These are phyloP conservation scores for Dendrocopos noguchii DNA, from an alignment of 2,113 vertebrate genomes.

Conservation along the genomic window DNA sequence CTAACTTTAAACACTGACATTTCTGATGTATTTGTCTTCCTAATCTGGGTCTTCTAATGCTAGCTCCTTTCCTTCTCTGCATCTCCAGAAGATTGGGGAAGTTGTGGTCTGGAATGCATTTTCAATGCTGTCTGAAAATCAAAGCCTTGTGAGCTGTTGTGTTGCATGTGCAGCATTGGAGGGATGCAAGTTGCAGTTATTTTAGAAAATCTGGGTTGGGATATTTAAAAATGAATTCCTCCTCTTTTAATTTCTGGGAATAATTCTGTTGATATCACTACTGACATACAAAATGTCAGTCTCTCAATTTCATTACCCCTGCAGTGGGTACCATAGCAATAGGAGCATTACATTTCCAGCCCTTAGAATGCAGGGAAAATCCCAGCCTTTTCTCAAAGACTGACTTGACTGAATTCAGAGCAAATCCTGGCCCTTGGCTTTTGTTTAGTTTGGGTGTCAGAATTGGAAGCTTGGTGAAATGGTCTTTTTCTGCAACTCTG, in stretches of 20 bases:
- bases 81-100: neutral
- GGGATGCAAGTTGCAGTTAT: neutral
- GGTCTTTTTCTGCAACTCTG: neutral
- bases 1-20: neutral
- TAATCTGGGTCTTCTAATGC: neutral
- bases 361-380: neutral
- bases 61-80: neutral
- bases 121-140: neutral
- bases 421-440: neutral
- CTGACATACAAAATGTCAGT: neutral
- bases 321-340: neutral
- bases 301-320: neutral
- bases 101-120: too few species aligned
- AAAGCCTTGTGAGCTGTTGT: neutral
- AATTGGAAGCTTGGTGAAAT: neutral
- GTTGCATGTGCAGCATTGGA: neutral
- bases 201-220: neutral
- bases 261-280: neutral
- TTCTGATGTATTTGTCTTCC: neutral
- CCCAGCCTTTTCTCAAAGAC: neutral
- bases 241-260: neutral
- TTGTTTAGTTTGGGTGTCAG: neutral
- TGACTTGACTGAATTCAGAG: neutral
- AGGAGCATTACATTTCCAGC: neutral
- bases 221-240: neutral